Conservation (phyloP, 2,888 invertebrate genomes). For the Lordiphosa fenestrarum region DNA sequence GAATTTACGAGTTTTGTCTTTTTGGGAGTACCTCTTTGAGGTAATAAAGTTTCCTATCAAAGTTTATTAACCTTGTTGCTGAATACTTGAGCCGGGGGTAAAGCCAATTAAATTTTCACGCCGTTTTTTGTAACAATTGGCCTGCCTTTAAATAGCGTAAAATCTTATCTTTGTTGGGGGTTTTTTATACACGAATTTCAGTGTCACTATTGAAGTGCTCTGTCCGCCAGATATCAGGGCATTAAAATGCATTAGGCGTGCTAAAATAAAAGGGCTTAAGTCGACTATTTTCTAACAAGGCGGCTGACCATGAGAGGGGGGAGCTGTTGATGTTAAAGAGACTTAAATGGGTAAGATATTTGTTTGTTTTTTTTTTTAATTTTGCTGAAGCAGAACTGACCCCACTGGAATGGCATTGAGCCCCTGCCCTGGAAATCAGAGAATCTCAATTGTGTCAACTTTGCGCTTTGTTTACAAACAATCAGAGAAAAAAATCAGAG, state of each 20-base stretch:
- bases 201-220: not conserved
- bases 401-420: slow-evolving; percentile 66
- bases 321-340: slow-evolving; percentile 4
- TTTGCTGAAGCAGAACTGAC: slow-evolving; percentile 46
- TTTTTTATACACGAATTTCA: slow-evolving; percentile 1
- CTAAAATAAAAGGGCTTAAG: slow-evolving; percentile 32
- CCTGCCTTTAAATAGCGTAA: too few relatives aligned
- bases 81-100: not conserved
- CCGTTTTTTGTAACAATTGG: not conserved
- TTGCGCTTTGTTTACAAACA: slow-evolving; percentile 9
- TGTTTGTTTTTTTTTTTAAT: slow-evolving; percentile 14
- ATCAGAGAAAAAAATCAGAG: slow-evolving; percentile 26
- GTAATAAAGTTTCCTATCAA: not conserved
- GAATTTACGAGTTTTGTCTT: not conserved
- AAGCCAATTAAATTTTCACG: slow-evolving; percentile 1
- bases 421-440: slow-evolving; percentile 53
- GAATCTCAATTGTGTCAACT: slow-evolving; percentile 48
- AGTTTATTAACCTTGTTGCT: slow-evolving; percentile 6
- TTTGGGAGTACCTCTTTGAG: not conserved
- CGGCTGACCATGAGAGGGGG: slow-evolving; percentile 25
- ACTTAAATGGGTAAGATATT: slow-evolving; percentile 12
- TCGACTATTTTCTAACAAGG: too few relatives aligned
- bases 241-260: slow-evolving; percentile 59
- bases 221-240: slow-evolving; percentile 17
- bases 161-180: slow-evolving; percentile 5